phyloP scores from a whole-genome alignment of 1,140 invertebrate species.

The Drosophila saltans region DNA sequence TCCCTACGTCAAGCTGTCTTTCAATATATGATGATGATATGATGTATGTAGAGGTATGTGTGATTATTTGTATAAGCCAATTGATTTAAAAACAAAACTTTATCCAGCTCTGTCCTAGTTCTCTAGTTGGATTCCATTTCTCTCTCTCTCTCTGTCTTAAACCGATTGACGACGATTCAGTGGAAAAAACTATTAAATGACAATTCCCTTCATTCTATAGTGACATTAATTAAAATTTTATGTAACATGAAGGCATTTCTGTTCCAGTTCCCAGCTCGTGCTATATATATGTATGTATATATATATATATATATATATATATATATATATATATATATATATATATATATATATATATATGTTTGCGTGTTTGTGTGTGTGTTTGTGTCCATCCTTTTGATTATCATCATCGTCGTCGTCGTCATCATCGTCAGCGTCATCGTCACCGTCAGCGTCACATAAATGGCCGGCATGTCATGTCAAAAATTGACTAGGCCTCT shows the following conservation, averaged over 20 bases:
- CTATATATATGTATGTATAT: neutral
- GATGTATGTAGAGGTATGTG: neutral
- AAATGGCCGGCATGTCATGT: constrained; percentile 61
- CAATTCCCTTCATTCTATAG: constrained; percentile 49
- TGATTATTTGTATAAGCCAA: constrained; percentile 53
- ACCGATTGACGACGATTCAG: neutral
- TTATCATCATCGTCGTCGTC: neutral
- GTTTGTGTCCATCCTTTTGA: constrained; percentile 4
- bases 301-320: too few species aligned
- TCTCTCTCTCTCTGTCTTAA: too few species aligned
- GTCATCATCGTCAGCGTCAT: neutral
- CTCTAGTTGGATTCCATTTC: too few species aligned
- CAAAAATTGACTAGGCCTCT: constrained; percentile 52
- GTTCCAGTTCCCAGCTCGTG: constrained; percentile 4
- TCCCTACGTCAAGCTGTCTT: too few species aligned
- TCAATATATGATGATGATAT: too few species aligned
- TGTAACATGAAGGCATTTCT: constrained; percentile 47
- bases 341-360: too few species aligned
- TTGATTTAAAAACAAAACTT: constrained; percentile 72
- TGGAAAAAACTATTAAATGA: constrained; percentile 8
- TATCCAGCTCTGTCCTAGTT: constrained; percentile 4
- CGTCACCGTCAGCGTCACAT: constrained; percentile 1
- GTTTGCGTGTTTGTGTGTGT: too few species aligned
- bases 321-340: neutral
- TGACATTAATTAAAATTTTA: constrained; percentile 79